Percentiles rank a stretch among this genome's conserved stretches.
Evolutionary conservation across 2,797 vertebrate species (phyloP).

Genomic region (Pangasius larnaudii): DNA sequence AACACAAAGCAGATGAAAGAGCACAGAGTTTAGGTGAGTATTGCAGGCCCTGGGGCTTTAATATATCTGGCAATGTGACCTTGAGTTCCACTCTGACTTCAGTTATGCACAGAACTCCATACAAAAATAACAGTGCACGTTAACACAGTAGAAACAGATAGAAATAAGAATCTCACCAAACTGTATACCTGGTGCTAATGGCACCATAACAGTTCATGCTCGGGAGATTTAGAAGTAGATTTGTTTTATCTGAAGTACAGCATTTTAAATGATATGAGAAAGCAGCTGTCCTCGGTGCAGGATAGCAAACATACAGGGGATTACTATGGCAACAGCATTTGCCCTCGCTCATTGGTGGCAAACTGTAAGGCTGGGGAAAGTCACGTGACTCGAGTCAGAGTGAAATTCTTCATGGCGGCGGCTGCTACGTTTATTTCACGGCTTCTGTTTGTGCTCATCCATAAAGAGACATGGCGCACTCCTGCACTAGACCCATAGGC

Average conservation of each 20-base stretch:
- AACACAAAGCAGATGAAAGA: conserved; percentile 38
- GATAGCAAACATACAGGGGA: conserved; percentile 59
- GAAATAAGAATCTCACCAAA: not conserved
- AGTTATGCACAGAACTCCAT: conserved; percentile 27
- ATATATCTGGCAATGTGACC: conserved; percentile 43
- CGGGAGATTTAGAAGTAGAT: not conserved
- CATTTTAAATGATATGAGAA: conserved; percentile 34
- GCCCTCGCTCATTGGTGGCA: conserved; percentile 58
- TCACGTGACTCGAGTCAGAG: conserved; percentile 58
- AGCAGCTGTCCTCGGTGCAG: conserved; percentile 23
- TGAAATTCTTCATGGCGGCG: conserved; percentile 48
- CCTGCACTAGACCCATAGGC: conserved; percentile 2
- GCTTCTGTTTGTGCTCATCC: conserved; percentile 45
- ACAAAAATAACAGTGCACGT: conserved; percentile 12
- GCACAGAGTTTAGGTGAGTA: conserved; percentile 50
- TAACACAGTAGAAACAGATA: not conserved
- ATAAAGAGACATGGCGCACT: conserved; percentile 26
- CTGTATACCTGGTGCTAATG: not conserved
- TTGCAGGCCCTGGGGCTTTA: conserved; percentile 31
- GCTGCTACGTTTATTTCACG: conserved; percentile 45
- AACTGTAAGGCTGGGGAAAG: conserved; percentile 57
- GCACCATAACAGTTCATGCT: not conserved
- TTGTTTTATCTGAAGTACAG: conserved; percentile 23
- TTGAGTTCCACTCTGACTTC: conserved; percentile 45
- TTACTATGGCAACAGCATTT: conserved; percentile 64